A percentile compares a stretch with the other conserved stretches of the same genome.
Conservation (phyloP, 2,888 invertebrate genomes). For the Cosmorhoe ocellata region DNA sequence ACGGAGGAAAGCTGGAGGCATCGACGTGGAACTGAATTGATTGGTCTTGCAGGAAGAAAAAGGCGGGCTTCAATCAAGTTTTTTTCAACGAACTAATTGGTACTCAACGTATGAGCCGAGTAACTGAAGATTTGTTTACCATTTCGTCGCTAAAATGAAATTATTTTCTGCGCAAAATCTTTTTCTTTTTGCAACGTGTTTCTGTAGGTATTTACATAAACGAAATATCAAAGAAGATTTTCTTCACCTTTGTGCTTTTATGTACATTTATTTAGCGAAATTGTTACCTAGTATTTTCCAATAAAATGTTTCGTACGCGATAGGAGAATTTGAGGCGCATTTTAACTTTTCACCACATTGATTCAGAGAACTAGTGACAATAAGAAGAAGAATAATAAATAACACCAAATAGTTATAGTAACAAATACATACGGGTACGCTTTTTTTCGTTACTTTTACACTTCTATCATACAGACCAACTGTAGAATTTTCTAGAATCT, state of each 20-base stretch:
- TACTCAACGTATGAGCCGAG: conserved; percentile 12
- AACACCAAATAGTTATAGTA: too few relatives aligned
- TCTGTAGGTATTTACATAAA: neutral
- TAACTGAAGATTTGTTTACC: conserved; percentile 5
- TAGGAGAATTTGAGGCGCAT: too few relatives aligned
- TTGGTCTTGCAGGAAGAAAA: conserved; percentile 23
- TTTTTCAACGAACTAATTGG: conserved; percentile 19
- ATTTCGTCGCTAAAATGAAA: neutral
- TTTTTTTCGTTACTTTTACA: too few relatives aligned
- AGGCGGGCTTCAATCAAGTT: conserved; percentile 20
- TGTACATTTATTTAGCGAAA: too few relatives aligned
- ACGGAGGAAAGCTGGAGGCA: too few relatives aligned
- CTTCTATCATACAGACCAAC: neutral
- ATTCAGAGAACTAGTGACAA: too few relatives aligned
- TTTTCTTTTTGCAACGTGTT: neutral
- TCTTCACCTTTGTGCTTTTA: too few relatives aligned
- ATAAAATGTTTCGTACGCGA: too few relatives aligned
- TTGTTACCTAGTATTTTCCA: too few relatives aligned
- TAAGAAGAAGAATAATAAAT: too few relatives aligned
- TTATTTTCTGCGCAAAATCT: neutral
- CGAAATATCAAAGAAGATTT: neutral
- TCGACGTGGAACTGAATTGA: conserved; percentile 22
- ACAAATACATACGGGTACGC: too few relatives aligned
- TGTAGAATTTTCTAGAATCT: conserved; percentile 1
- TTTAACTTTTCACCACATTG: too few relatives aligned